Evolutionary conservation across 64 coral and sea anemone genomes (phyloP), one percentile per base, ranked within the genome.

Genomic region (Cladopsammia gracilis): DNA sequence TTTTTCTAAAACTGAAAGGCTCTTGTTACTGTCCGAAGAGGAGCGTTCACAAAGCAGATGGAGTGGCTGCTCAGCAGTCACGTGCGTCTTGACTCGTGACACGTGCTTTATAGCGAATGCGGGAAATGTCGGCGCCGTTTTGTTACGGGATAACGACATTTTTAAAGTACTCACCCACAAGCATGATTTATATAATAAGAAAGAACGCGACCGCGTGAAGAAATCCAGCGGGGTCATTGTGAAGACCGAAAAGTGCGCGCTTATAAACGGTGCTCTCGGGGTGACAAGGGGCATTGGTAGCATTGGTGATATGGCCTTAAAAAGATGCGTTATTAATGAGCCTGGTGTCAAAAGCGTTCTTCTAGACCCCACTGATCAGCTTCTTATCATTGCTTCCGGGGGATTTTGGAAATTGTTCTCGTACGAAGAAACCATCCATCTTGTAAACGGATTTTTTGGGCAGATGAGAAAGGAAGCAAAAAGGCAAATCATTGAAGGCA

Each of bases 11-110:
- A 95, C 88, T 73, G 92, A 98, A 92, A 89, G 70, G 25, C 61
- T 98, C 3, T n/a, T 95, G 10, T 53, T 64, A 0, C 52, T 58
- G 50, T 92, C 71, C 2, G 93, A 78, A 47, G 93, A 95, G 57
- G 96, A 98, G 49, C 85, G 84, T 34, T 98, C 96, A 14, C 85
- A 69, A 46, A 89, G 73, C 60, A 64, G 96, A 60, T 95, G 96
- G 96, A 98, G 96, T 62, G 96, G 96, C 65, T 98, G 96, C 94
- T 98, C 97, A 47, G 97, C 94, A 44, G 76, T 98, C 61, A 98
- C 97, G 81, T 98, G 94, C 89, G 58, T 98, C 60, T 75, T 98
- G 59, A 86, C 94, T 22, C 54, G 19, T 13, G 73, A 92, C 20
- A 83, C 18, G 70, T 95, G 94, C 44, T 98, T 83, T 56, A 25